Conservation (phyloP, 2,113 vertebrate species). For the Hylia prasina region DNA sequence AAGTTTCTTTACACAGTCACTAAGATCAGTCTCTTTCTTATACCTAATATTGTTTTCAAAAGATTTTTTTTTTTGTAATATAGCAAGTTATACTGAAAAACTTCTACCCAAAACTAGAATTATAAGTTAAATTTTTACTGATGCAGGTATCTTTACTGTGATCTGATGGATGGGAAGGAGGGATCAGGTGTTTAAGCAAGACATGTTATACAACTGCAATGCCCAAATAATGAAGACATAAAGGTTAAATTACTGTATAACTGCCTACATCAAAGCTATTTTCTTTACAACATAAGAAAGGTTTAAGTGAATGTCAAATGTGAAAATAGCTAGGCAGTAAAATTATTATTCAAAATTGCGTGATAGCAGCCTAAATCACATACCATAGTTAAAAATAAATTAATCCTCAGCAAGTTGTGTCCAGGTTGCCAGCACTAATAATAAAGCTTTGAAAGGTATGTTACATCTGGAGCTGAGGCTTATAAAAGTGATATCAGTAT, state of each 20-base stretch:
- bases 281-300: background rate
- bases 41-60: slow-evolving; percentile 14
- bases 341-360: slow-evolving; percentile 43
- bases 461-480: background rate
- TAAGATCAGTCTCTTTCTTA: slow-evolving; percentile 50
- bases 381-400: background rate
- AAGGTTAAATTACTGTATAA: slow-evolving; percentile 38
- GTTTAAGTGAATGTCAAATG: slow-evolving; percentile 37
- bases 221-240: background rate
- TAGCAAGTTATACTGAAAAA: slow-evolving; percentile 31
- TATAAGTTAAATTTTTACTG: background rate
- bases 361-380: slow-evolving; percentile 6
- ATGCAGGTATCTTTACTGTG: background rate
- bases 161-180: background rate
- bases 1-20: slow-evolving; percentile 13
- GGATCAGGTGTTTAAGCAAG: slow-evolving; percentile 12
- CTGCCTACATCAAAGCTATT: slow-evolving; percentile 33
- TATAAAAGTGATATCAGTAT: background rate
- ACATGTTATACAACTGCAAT: background rate
- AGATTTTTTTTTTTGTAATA: background rate
- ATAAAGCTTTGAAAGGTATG: background rate
- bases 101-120: slow-evolving; percentile 23
- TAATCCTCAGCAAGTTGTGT: background rate
- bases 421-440: background rate
- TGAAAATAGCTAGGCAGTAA: slow-evolving; percentile 28